Base-by-base conservation (phyloP, 2,797 vertebrate genomes). In the Eulemur mongoz region DNA sequence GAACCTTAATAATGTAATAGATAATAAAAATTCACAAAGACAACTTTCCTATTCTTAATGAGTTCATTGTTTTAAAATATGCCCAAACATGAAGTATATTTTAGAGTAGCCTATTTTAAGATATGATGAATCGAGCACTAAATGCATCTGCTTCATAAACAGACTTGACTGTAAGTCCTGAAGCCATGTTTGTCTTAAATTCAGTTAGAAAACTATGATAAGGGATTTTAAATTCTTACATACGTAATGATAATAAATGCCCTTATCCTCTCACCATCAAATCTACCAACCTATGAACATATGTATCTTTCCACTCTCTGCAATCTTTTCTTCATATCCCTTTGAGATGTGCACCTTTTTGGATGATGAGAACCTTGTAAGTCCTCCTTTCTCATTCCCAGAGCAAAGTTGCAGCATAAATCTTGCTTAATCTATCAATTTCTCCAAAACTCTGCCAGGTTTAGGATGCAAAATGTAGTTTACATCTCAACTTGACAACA, bases 1-100 rank as follows among this genome's bases (percentile, higher is more conserved):
- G 57, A 86, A 91, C 70, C 20, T 52, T 85, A 93, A 70, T 45
- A 85, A 96, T 93, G 9, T 23, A 57, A 1, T 25, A 78, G 35
- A 18, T 1, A 7, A 88, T 85, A 80, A 73, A 92, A 25, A 81
- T 7, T 17, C 8, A 79, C 10, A 91, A 90, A 79, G 15, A 96
- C 65, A 69, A 43, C 4, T 91, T 91, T 59, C 2, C 59, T 91
- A 67, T 69, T 80, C 61, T 91, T 94, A 85, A 90, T 94, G 50
- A 70, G 48, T 93, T 2, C 0, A 22, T 15, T 83, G 1, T 76
- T 97, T 94, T 61, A 2, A 93, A 94, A 73, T 95, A 81, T 83
- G 27, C 2, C 59, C 32, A 83, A 12, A 92, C 78, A 18, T 38
- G 1, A 14, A 63, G 0, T 89, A 23, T 50, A 92, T 94, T 54